Conservation (phyloP, 2,888 invertebrate species). For the Nomada fabriciana region DNA sequence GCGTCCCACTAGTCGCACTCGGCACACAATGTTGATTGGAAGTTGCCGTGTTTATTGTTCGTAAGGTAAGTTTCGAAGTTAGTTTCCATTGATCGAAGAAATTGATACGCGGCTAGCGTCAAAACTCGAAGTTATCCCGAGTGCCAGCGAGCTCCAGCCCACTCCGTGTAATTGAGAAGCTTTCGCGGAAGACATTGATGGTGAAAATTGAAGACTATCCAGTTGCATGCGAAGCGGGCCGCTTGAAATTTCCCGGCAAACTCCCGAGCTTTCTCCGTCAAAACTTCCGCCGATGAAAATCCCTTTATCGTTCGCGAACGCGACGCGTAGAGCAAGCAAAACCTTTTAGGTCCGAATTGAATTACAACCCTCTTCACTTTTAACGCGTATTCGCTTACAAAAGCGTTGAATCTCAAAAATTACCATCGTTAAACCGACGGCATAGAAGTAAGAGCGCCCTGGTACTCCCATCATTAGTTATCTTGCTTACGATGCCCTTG, state of each 20-base stretch:
- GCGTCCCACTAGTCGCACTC: conserved; percentile 20
- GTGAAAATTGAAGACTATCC: conserved; percentile 22
- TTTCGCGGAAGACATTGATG: conserved; percentile 21
- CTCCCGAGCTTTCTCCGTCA: not conserved
- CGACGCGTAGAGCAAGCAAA: not conserved
- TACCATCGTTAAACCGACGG: not conserved
- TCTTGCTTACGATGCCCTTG: not conserved
- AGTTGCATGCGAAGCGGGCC: conserved; percentile 4
- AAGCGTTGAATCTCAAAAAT: not conserved
- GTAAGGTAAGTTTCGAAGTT: conserved; percentile 33
- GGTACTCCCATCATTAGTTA: too few species aligned
- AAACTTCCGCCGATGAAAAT: conserved; percentile 11
- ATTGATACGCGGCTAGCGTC: conserved; percentile 40
- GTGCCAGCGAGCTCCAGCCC: conserved; percentile 29
- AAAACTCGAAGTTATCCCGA: conserved; percentile 1
- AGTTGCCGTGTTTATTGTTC: conserved; percentile 52
- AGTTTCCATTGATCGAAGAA: conserved; percentile 50
- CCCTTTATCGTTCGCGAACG: not conserved
- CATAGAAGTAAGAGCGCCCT: too few species aligned
- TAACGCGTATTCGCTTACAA: not conserved
- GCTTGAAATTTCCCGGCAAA: conserved; percentile 31
- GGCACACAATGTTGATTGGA: conserved; percentile 45
- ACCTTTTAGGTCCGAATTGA: not conserved
- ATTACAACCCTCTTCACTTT: not conserved
- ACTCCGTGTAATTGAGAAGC: conserved; percentile 38